Conservation (phyloP, 2,888 invertebrate species). For the Bhutanitis thaidina region DNA sequence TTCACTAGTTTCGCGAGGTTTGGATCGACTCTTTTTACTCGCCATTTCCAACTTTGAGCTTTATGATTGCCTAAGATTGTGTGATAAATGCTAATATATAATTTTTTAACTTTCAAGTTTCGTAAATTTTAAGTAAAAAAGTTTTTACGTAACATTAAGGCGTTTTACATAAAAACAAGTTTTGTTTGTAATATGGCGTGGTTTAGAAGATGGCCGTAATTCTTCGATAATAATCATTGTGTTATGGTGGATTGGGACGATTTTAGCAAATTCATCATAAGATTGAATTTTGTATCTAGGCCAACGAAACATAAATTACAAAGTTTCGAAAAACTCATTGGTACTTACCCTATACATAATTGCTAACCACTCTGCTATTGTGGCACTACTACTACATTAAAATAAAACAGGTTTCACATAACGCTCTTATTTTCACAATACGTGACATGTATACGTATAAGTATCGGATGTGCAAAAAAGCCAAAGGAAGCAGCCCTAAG, state of each 20-base stretch:
- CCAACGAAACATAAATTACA: no score
- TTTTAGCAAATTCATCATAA: no score
- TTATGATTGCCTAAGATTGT: slow-evolving; percentile 10
- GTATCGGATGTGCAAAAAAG: no score
- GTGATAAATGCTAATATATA: slow-evolving; percentile 40
- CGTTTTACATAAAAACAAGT: neutral
- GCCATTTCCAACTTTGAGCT: slow-evolving; percentile 14
- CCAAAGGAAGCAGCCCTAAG: neutral
- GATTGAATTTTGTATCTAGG: no score
- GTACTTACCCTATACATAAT: no score
- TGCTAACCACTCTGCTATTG: no score
- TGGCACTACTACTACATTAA: no score
- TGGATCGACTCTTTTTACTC: slow-evolving; percentile 48
- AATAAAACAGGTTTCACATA: no score
- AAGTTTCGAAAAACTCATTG: no score
- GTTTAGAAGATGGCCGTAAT: neutral
- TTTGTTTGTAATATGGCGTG: neutral
- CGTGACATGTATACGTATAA: no score
- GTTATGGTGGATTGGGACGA: no score
- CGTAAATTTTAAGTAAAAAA: neutral
- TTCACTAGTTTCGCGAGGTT: slow-evolving; percentile 42
- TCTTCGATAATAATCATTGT: neutral
- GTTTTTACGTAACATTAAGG: neutral
- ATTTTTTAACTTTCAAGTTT: slow-evolving; percentile 3
- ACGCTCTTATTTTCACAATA: no score